A percentile compares a stretch with the other conserved stretches of the same genome.
These are phyloP conservation scores for Eupeodes luniger DNA, from an alignment of 2,888 invertebrate species.

Conservation along the genomic window DNA sequence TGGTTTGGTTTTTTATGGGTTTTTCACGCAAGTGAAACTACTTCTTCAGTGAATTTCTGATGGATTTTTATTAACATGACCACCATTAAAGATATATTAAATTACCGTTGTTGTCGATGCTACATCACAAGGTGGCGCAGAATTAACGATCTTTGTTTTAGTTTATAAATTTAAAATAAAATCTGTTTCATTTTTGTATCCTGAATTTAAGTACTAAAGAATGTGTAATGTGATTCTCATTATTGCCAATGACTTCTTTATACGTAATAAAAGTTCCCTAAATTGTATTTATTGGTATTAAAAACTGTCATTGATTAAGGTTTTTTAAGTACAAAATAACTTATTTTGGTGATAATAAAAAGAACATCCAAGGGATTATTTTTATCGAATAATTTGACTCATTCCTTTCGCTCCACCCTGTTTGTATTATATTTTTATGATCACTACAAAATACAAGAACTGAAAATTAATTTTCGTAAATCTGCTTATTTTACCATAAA, in stretches of 20 bases:
- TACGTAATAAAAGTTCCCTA: neutral
- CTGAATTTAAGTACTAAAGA: neutral
- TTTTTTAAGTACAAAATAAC: neutral
- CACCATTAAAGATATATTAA: constrained; percentile 71
- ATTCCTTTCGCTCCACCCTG: neutral
- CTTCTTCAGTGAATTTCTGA: constrained; percentile 43
- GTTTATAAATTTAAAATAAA: neutral
- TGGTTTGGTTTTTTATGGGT: constrained; percentile 32
- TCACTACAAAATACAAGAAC: constrained; percentile 8
- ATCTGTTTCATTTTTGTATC: neutral
- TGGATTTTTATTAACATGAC: constrained; percentile 42
- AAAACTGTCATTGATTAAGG: neutral
- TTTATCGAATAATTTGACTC: neutral
- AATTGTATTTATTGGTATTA: neutral
- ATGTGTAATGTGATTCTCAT: too few relatives aligned
- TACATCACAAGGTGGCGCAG: neutral
- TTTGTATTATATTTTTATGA: constrained; percentile 40
- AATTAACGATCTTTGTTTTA: neutral
- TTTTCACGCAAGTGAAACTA: neutral
- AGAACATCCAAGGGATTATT: neutral
- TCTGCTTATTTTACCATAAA: constrained; percentile 32
- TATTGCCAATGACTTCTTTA: neutral
- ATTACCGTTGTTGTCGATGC: constrained; percentile 57
- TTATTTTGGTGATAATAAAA: neutral
- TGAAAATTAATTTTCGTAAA: constrained; percentile 11